Percentiles rank a stretch among this genome's conserved stretches.
Conservation (phyloP, 1,140 invertebrate species). For the Coelopa frigida region DNA sequence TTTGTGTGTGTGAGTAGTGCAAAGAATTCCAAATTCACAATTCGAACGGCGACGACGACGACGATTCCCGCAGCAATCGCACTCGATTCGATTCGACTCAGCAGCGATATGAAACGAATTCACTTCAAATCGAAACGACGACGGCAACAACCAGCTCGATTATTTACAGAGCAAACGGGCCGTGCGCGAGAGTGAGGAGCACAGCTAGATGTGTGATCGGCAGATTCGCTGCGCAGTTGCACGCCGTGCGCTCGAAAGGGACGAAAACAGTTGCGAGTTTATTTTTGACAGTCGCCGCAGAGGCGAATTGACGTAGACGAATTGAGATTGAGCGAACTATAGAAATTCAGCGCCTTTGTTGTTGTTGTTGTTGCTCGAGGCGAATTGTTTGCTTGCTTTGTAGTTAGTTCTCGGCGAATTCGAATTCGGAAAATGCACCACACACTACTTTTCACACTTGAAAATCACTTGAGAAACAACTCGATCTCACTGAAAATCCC, state of each 20-base stretch:
- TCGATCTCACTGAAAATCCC: no score
- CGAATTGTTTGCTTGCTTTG: background rate
- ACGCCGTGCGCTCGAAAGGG: background rate
- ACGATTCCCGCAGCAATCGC: slow-evolving; percentile 11
- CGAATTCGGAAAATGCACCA: no score
- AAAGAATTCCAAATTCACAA: no score
- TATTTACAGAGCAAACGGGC: no score
- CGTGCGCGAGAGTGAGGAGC: slow-evolving; percentile 2
- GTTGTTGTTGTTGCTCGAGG: background rate
- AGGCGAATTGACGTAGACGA: slow-evolving; percentile 1
- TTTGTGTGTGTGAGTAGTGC: no score
- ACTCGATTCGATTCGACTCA: slow-evolving; percentile 5
- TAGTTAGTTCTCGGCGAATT: background rate
- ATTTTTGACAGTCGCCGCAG: slow-evolving; percentile 8
- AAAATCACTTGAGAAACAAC: slow-evolving; percentile 2
- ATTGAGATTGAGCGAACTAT: no score
- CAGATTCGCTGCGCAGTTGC: background rate
- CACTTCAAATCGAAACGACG: no score
- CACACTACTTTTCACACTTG: slow-evolving; percentile 4
- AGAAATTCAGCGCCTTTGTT: no score
- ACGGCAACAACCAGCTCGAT: no score
- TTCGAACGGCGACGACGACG: no score
- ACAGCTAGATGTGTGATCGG: background rate
- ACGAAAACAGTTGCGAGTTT: background rate
- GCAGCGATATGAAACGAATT: background rate